These are phyloP conservation scores for Silurus aristotelis DNA, from an alignment of 2,797 vertebrate genomes.

Conservation along the genomic window DNA sequence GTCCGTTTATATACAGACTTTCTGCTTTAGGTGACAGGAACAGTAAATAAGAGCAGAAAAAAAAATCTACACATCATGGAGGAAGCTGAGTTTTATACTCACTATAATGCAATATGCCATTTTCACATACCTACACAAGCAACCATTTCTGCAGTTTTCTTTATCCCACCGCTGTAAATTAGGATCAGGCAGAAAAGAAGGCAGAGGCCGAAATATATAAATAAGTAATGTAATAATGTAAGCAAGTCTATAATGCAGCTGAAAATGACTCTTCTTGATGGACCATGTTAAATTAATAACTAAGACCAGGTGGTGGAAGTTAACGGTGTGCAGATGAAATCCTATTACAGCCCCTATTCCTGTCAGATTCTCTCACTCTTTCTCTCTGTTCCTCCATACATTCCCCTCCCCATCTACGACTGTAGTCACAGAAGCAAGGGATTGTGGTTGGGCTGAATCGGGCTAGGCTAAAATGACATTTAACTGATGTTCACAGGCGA, in stretches of 20 bases:
- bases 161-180: neutral
- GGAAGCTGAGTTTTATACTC: neutral
- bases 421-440: constrained; percentile 67
- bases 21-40: constrained; percentile 7
- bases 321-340: constrained; percentile 81
- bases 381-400: constrained; percentile 64
- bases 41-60: neutral
- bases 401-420: constrained; percentile 71
- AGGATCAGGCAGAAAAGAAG: constrained; percentile 43
- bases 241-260: constrained; percentile 51
- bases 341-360: constrained; percentile 73
- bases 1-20: neutral
- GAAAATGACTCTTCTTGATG: constrained; percentile 81
- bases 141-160: neutral
- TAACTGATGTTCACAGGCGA: constrained; percentile 87
- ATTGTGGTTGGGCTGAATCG: constrained; percentile 83
- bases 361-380: constrained; percentile 53
- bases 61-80: neutral
- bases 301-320: constrained; percentile 81
- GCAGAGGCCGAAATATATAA: constrained; percentile 63
- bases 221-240: constrained; percentile 72
- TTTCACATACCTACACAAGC: neutral
- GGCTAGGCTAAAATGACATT: constrained; percentile 86
- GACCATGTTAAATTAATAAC: constrained; percentile 82
- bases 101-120: constrained; percentile 16